Conservation (phyloP, 2,113 vertebrate genomes). For the Motacilla alba region DNA sequence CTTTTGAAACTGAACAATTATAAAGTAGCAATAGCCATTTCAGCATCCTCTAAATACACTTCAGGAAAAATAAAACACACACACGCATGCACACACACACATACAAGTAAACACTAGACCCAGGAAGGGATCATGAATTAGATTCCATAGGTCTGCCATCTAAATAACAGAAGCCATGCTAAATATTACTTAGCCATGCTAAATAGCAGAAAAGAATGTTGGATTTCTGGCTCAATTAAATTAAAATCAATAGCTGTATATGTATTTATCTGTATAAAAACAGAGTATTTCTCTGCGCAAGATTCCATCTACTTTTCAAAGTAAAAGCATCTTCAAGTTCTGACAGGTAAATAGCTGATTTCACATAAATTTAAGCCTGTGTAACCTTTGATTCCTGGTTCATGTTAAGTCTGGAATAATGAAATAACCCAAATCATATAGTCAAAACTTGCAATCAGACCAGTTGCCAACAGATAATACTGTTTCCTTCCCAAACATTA, state of each 20-base stretch:
- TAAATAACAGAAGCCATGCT: background rate
- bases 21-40: background rate
- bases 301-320: background rate
- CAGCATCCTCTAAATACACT: background rate
- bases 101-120: background rate
- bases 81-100: background rate
- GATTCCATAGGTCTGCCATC: background rate
- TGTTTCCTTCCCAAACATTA: background rate
- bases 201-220: background rate
- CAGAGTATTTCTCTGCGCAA: background rate
- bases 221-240: background rate
- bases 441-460: conserved; percentile 2
- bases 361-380: background rate
- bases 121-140: background rate
- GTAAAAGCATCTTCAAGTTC: background rate
- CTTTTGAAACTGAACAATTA: background rate
- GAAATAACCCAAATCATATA: background rate
- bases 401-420: background rate
- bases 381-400: background rate
- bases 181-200: background rate
- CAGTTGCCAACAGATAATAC: background rate
- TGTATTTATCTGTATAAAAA: background rate
- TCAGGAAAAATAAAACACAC: background rate
- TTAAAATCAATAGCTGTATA: background rate
- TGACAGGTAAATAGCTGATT: background rate